Evolutionary conservation across 2,113 vertebrate species (phyloP), one percentile per base, ranked within the genome.

Genomic region (Oceanites oceanicus): DNA sequence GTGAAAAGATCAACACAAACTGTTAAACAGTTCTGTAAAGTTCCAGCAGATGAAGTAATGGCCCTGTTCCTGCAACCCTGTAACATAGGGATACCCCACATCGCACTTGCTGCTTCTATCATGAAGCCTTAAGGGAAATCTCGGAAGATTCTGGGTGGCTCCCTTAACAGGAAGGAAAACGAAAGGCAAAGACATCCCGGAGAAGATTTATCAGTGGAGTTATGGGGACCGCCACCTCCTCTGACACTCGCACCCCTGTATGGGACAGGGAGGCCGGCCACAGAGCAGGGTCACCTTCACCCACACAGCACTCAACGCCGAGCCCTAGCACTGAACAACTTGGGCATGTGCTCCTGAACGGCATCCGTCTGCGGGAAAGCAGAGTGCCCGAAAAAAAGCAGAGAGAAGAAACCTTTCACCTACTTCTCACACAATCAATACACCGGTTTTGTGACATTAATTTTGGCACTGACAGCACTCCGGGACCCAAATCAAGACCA

Each of bases 391-490:
- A 71, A 92, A 86, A 86, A 63, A 73, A 36, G 11, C 45, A 63
- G 36, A n/a, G 29, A 71, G 52, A 75, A 74, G 36, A 92, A 92
- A 86, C 56, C 71, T 94, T 96, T 97, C 66, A 85, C 82, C 62
- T 74, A 74, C 70, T 94, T 95, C 81, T 92, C 75, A 92, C 45
- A 52, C 21, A 62, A 83, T 59, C 90, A 38, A 49, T 61, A 76
- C 34, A 10, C 18, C 7, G 10, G 74, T 27, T 92, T 56, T 49
- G 23, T 6, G 21, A 91, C 59, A 61, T 73, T 47, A 83, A 61
- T 81, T 95, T 50, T 71, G 86, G 36, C 65, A 88, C 36, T 0
- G 0, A 62, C 27, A 81, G 47, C 88, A 58, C 20, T 65, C 32
- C 5, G 4, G 26, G 56, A 94, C n/a, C 42, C 81, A 87, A 79